Conservation (phyloP, 2,888 invertebrate species). For the Drosophila seclusa region DNA sequence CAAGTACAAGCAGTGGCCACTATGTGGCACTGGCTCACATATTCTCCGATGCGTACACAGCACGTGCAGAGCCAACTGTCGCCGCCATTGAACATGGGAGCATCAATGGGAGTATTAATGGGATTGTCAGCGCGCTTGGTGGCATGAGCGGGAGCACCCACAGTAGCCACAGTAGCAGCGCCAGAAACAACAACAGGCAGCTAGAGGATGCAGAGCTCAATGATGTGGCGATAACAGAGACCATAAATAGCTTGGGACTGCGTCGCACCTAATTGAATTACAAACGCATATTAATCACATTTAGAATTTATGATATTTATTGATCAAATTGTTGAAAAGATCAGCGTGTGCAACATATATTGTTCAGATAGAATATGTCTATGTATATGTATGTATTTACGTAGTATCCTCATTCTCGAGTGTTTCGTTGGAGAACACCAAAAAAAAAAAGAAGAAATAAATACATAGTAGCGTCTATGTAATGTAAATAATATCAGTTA, state of each 20-base stretch:
- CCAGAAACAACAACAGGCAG: slow-evolving; percentile 21
- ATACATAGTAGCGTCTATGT: slow-evolving; percentile 20
- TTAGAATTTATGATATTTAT: slow-evolving; percentile 44
- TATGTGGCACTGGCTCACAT: slow-evolving; percentile 47
- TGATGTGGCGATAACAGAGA: slow-evolving; percentile 49
- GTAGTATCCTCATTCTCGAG: slow-evolving; percentile 13
- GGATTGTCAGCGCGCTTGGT: neutral
- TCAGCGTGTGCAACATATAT: slow-evolving; percentile 51
- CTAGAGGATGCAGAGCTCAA: slow-evolving; percentile 27
- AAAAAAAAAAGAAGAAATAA: neutral
- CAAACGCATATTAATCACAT: slow-evolving; percentile 9
- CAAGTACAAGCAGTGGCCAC: slow-evolving; percentile 24
- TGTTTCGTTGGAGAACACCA: neutral
- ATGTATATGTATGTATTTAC: slow-evolving; percentile 32
- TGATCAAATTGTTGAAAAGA: slow-evolving; percentile 43
- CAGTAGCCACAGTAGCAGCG: neutral
- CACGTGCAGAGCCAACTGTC: neutral
- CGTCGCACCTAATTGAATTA: slow-evolving; percentile 43
- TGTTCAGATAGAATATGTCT: slow-evolving; percentile 34
- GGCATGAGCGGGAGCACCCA: neutral
- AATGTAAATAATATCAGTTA: slow-evolving; percentile 60
- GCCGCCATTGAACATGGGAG: slow-evolving; percentile 2
- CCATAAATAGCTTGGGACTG: slow-evolving; percentile 48
- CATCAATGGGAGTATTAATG: neutral
- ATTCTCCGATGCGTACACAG: slow-evolving; percentile 31